phyloP scores from a whole-genome alignment of 2,888 invertebrate species.

The Ormia ochracea region DNA sequence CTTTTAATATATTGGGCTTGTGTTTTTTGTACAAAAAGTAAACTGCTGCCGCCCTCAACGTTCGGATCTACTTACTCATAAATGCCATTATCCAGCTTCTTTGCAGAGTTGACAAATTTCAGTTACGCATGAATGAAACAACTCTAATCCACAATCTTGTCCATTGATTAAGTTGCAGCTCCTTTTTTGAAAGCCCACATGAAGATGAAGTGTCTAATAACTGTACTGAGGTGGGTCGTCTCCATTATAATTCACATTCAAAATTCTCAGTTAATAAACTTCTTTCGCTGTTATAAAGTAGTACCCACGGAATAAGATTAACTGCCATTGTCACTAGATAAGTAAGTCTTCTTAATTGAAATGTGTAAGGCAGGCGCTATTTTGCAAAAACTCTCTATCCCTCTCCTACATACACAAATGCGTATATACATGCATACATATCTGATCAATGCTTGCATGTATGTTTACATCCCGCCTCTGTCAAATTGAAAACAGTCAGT shows the following conservation, averaged over 20 bases:
- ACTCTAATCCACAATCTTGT: no score
- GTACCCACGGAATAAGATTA: not conserved
- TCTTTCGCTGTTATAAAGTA: not conserved
- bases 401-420: not conserved
- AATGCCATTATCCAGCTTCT: no score
- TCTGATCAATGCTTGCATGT: not conserved
- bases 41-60: no score
- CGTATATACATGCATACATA: not conserved
- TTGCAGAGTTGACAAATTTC: no score
- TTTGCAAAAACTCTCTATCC: not conserved
- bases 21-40: no score
- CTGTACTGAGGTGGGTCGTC: not conserved
- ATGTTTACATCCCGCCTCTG: slow-evolving; percentile 47
- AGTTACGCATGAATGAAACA: no score
- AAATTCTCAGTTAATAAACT: slow-evolving; percentile 20
- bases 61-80: no score
- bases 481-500: slow-evolving; percentile 55
- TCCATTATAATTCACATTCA: slow-evolving; percentile 2
- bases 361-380: slow-evolving; percentile 16
- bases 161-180: no score
- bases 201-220: not conserved
- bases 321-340: slow-evolving; percentile 47
- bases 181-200: not conserved
- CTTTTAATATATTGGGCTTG: no score
- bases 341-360: slow-evolving; percentile 37